Evolutionary conservation across 2,113 vertebrate species (phyloP).

Genomic region (Hypanus sabinus): DNA sequence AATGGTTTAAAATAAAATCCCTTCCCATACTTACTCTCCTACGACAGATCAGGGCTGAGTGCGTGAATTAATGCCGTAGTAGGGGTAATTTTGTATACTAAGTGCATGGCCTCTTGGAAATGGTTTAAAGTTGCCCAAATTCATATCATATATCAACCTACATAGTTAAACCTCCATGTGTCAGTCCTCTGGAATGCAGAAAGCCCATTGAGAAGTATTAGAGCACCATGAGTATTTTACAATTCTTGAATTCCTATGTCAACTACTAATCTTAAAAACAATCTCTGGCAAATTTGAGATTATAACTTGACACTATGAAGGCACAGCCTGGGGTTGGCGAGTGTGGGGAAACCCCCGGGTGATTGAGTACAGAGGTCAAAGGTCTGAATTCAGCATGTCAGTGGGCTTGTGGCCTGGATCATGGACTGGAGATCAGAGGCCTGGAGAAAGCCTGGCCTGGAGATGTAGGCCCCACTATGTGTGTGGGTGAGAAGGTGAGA

Average conservation of each 20-base stretch:
- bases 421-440: too few species aligned
- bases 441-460: too few species aligned
- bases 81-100: neutral
- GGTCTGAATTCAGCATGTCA: too few species aligned
- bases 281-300: neutral
- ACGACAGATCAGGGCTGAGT: neutral
- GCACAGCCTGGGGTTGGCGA: too few species aligned
- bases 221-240: neutral
- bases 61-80: neutral
- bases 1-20: neutral
- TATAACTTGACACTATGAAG: neutral
- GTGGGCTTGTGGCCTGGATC: too few species aligned
- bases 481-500: too few species aligned
- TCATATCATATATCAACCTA: neutral
- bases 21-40: neutral
- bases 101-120: neutral
- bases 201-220: neutral
- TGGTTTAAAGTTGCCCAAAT: neutral
- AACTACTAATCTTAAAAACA: neutral
- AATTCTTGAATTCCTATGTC: neutral
- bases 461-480: too few species aligned
- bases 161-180: neutral
- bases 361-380: too few species aligned
- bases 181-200: neutral
- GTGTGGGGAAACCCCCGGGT: too few species aligned